phyloP scores from a whole-genome alignment of 2,888 invertebrate genomes.

The Drosophila atroscutellata region DNA sequence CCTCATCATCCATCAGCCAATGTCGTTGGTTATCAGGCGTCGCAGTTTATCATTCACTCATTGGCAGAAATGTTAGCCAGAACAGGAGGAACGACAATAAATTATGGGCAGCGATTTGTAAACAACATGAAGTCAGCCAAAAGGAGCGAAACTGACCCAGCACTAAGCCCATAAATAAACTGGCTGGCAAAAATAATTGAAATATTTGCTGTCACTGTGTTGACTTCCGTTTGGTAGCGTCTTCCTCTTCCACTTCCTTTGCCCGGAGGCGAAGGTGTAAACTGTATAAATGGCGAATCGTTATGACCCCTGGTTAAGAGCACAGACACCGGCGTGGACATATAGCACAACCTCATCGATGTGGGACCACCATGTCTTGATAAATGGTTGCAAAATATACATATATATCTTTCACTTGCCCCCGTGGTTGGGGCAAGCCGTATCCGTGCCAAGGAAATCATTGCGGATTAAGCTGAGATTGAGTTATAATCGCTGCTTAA shows the following conservation, averaged over 20 bases:
- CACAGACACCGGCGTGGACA: constrained; percentile 44
- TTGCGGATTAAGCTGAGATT: constrained; percentile 45
- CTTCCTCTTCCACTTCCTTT: constrained; percentile 1
- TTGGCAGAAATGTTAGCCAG: constrained; percentile 62
- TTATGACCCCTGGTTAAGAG: constrained; percentile 57
- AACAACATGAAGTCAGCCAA: constrained; percentile 64
- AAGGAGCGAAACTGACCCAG: constrained; percentile 20
- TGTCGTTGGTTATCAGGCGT: constrained; percentile 58
- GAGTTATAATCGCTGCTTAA: constrained; percentile 35
- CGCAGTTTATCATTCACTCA: constrained; percentile 75
- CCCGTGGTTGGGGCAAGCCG: background rate
- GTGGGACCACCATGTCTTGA: constrained; percentile 48
- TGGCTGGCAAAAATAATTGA: constrained; percentile 66
- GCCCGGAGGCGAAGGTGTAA: constrained; percentile 76
- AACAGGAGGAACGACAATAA: constrained; percentile 64
- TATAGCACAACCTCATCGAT: constrained; percentile 27
- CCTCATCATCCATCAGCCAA: constrained; percentile 33
- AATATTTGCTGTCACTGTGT: constrained; percentile 81
- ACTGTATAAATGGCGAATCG: constrained; percentile 76
- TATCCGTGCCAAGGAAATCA: constrained; percentile 48
- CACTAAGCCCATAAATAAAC: constrained; percentile 66
- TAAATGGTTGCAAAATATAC: constrained; percentile 61
- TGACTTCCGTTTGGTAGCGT: constrained; percentile 61
- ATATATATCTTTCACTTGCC: constrained; percentile 29
- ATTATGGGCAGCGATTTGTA: constrained; percentile 76